phyloP scores from a whole-genome alignment of 1,140 invertebrate species.

The Alviniconcha marisindica region DNA sequence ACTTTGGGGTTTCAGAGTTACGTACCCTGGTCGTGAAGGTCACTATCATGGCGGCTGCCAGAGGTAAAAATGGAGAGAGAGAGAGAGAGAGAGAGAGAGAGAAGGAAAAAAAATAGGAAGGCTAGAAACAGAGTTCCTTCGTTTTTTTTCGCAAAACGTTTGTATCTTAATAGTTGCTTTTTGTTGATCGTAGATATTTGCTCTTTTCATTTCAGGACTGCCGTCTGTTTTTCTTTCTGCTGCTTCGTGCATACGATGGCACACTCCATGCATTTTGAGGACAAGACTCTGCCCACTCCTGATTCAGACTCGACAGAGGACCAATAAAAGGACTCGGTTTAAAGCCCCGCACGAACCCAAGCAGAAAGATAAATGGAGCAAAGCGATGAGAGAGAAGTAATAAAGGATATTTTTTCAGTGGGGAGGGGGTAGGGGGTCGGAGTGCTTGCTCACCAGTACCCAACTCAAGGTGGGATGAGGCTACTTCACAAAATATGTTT shows the following conservation, averaged over 20 bases:
- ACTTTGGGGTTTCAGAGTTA: background rate
- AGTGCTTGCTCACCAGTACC: too few relatives aligned
- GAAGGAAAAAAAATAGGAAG: too few relatives aligned
- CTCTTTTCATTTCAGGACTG: background rate
- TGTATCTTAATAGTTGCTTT: too few relatives aligned
- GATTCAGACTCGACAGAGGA: background rate
- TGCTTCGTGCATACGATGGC: background rate
- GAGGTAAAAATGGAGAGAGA: too few relatives aligned
- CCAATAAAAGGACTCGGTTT: slow-evolving; percentile 17
- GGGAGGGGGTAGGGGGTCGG: too few relatives aligned
- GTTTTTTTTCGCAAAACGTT: too few relatives aligned
- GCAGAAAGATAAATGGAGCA: slow-evolving; percentile 35
- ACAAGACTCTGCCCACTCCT: background rate
- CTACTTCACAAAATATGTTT: too few relatives aligned
- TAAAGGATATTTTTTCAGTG: too few relatives aligned
- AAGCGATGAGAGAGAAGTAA: slow-evolving; percentile 28
- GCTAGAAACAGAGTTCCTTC: too few relatives aligned
- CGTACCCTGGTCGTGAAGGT: background rate
- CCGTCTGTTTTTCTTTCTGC: background rate
- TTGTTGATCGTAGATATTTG: too few relatives aligned
- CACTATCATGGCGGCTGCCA: slow-evolving; percentile 13
- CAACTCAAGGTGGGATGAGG: too few relatives aligned
- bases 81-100: too few relatives aligned
- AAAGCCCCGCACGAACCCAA: slow-evolving; percentile 44
- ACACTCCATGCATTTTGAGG: slow-evolving; percentile 1